A percentile compares a stretch with the other conserved stretches of the same genome.
These are phyloP conservation scores for Drosophila pseudoobscura DNA, from an alignment of 1,140 invertebrate species.

Conservation along the genomic window DNA sequence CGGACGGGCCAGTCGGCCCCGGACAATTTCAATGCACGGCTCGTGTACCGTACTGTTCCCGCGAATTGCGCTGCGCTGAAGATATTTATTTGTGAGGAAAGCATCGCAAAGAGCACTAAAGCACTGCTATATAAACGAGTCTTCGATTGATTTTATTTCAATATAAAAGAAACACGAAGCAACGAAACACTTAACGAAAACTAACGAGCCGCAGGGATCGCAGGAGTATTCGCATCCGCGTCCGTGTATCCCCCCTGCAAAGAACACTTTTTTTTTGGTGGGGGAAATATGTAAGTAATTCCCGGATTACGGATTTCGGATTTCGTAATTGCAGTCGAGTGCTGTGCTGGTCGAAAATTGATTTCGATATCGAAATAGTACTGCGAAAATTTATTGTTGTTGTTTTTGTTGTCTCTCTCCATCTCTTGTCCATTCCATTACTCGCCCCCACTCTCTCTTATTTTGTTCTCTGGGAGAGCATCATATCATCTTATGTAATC, in stretches of 20 bases:
- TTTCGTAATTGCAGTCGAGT: conserved; percentile 15
- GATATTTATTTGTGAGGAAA: conserved; percentile 43
- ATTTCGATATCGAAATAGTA: conserved; percentile 1
- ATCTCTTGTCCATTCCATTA: conserved; percentile 31
- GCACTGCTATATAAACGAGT: conserved; percentile 2
- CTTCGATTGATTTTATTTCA: conserved; percentile 56
- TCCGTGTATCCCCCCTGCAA: too few relatives aligned
- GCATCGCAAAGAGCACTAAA: conserved; percentile 5
- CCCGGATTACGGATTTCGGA: background rate
- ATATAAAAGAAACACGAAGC: conserved; percentile 33
- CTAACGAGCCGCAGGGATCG: conserved; percentile 33
- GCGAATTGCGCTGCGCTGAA: conserved; percentile 53
- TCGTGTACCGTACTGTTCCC: conserved; percentile 35
- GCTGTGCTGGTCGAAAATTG: background rate
- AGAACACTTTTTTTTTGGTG: background rate
- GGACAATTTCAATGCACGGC: conserved; percentile 79
- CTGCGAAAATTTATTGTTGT: conserved; percentile 9
- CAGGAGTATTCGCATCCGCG: background rate
- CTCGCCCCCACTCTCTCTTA: background rate
- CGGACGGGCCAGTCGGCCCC: conserved; percentile 70
- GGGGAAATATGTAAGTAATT: background rate
- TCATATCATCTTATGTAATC: conserved; percentile 45
- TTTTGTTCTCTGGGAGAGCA: too few relatives aligned
- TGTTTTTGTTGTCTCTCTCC: conserved; percentile 23
- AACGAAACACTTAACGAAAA: conserved; percentile 54